Evolutionary conservation across 2,888 invertebrate species (phyloP).

Genomic region (Apamea anceps): DNA sequence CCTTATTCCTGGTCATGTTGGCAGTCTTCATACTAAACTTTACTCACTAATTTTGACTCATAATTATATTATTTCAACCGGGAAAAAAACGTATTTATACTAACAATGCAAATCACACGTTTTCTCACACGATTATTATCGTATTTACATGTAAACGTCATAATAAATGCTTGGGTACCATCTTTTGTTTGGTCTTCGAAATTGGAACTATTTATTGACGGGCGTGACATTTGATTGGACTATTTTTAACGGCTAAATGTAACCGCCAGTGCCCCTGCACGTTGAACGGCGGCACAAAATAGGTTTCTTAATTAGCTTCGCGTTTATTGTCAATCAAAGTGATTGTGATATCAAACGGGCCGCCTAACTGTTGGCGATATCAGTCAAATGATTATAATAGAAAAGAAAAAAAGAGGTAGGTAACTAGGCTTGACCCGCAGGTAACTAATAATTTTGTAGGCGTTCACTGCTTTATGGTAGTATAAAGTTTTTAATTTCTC

Average conservation of each 20-base stretch:
- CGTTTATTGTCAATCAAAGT: conserved; percentile 54
- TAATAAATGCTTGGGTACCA: conserved; percentile 76
- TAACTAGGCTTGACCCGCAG: background rate
- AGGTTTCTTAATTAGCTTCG: conserved; percentile 61
- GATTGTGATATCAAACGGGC: conserved; percentile 49
- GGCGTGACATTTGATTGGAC: conserved; percentile 82
- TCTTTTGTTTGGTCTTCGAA: conserved; percentile 86
- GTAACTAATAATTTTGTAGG: background rate
- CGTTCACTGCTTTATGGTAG: too few relatives aligned
- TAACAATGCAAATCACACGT: conserved; percentile 64
- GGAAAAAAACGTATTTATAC: conserved; percentile 61
- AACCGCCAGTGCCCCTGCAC: conserved; percentile 66
- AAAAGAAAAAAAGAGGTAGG: background rate
- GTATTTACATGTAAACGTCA: conserved; percentile 81
- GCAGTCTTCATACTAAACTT: conserved; percentile 77
- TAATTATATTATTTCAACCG: conserved; percentile 73
- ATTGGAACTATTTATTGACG: conserved; percentile 80
- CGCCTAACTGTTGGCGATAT: background rate
- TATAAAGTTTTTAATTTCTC: background rate
- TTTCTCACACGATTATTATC: conserved; percentile 72
- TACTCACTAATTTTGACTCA: conserved; percentile 81
- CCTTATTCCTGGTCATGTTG: conserved; percentile 79
- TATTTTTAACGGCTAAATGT: conserved; percentile 80
- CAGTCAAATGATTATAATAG: background rate
- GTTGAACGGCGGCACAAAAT: conserved; percentile 63